Base-by-base conservation (phyloP, 2,113 vertebrate genomes). In the Trogon surrucura region DNA sequence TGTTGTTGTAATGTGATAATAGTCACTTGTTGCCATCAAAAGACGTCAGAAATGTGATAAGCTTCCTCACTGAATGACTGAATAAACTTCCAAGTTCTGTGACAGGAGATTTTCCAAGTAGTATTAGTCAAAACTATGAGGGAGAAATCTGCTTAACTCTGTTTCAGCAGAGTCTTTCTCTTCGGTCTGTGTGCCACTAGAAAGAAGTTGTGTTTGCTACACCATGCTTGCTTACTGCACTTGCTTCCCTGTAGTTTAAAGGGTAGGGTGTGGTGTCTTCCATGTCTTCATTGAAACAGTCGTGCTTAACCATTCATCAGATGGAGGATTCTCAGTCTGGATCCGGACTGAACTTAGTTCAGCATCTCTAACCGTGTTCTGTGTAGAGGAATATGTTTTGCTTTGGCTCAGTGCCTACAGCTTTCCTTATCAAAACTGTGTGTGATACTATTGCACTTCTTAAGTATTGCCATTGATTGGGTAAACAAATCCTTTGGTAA, bases 11-110 rank as follows among this genome's bases (percentile, higher is more conserved):
- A 23, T 13, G 29, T 64, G 29, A 3, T 64, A 44, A 11, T 58
- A 74, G 47, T 58, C 10, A 27, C 27, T 36, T 79, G 3, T 62
- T 17, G 1, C 34, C 51, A 41, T n/a, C n/a, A 67, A 44, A 74
- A 89, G 5, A 2, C 26, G 34, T 69, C 34, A 34, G 56, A 75
- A 83, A n/a, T 0, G 1, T 18, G 45, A 27, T 18, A 69, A 0
- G 0, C 10, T 53, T 57, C 45, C 34, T 79, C 48, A 45, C 13
- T 69, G 22, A 51, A 6, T 60, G 17, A 26, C 5, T 60, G 25
- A 38, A 30, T 13, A 54, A 16, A 82, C 38, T 23, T 41, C 32
- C 5, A 80, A 44, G 34, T 48, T 85, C 45, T 65, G 8, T 69
- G 34, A 6, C 21, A n/a, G 36, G 16, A 16, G 8, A 7, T 61